phyloP scores from a whole-genome alignment of 2,113 vertebrate genomes.

The Pelmatolapia mariae region DNA sequence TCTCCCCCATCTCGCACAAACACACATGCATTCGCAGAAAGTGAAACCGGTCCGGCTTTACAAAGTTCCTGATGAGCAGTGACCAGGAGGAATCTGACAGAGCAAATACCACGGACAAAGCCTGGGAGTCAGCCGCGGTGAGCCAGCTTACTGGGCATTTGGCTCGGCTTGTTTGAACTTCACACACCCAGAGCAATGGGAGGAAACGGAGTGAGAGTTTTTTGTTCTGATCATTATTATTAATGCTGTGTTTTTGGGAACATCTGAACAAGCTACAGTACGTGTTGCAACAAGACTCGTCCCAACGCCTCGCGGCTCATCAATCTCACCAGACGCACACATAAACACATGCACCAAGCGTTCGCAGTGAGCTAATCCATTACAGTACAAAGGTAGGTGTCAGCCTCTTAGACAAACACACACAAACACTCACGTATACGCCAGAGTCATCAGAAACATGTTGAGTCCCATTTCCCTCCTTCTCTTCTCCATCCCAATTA shows the following conservation, averaged over 20 bases:
- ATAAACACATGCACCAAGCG: slow-evolving; percentile 41
- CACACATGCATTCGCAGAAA: slow-evolving; percentile 10
- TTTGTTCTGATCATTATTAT: slow-evolving; percentile 35
- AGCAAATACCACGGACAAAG: slow-evolving; percentile 62
- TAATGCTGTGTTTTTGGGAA: slow-evolving; percentile 47
- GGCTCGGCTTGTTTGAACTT: slow-evolving; percentile 52
- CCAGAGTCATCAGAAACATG: slow-evolving; percentile 69
- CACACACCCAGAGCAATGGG: slow-evolving; percentile 17
- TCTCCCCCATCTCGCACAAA: background rate
- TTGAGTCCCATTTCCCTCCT: slow-evolving; percentile 69
- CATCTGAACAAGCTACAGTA: slow-evolving; percentile 34
- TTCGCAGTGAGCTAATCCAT: slow-evolving; percentile 60
- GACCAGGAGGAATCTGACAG: slow-evolving; percentile 70
- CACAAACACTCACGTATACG: slow-evolving; percentile 1
- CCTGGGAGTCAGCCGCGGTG: slow-evolving; percentile 34
- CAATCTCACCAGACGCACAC: slow-evolving; percentile 54
- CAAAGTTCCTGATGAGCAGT: slow-evolving; percentile 44
- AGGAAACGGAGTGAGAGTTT: background rate
- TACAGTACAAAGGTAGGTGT: slow-evolving; percentile 58
- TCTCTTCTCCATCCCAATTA: slow-evolving; percentile 69
- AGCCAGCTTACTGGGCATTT: slow-evolving; percentile 47
- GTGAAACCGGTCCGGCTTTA: slow-evolving; percentile 14
- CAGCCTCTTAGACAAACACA: slow-evolving; percentile 53
- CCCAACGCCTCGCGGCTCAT: slow-evolving; percentile 38
- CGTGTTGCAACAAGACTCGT: slow-evolving; percentile 69